phyloP scores from a whole-genome alignment of 2,113 vertebrate species.

The Sinocyclocheilus anophthalmus region DNA sequence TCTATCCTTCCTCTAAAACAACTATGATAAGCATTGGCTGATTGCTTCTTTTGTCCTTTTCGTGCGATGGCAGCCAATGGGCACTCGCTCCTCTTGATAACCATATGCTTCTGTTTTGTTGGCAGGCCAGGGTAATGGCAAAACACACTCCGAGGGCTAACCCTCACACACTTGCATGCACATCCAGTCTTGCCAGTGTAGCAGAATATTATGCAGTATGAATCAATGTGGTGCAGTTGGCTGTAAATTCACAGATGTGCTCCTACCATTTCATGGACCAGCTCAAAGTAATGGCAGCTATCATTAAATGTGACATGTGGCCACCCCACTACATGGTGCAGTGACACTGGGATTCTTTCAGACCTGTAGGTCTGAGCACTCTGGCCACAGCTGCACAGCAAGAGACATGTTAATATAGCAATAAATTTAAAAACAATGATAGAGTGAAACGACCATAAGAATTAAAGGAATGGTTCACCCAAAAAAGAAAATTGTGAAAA shows the following conservation, averaged over 20 bases:
- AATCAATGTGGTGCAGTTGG: not conserved
- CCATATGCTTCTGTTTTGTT: conserved; percentile 7
- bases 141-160: not conserved
- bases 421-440: not conserved
- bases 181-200: not conserved
- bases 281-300: conserved; percentile 33
- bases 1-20: not conserved
- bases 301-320: conserved; percentile 33
- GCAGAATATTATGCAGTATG: conserved; percentile 4
- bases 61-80: not conserved
- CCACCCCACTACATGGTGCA: not conserved
- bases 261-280: not conserved
- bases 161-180: not conserved
- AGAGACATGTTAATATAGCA: not conserved
- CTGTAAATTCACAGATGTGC: conserved; percentile 15
- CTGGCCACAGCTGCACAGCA: not conserved
- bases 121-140: not conserved
- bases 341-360: conserved; percentile 22
- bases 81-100: not conserved
- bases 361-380: not conserved
- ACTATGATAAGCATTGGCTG: not conserved
- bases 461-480: not conserved
- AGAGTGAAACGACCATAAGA: too few relatives aligned
- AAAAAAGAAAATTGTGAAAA: not conserved
- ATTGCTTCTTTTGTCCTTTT: not conserved